Percentiles rank a stretch among this genome's conserved stretches.
Evolutionary conservation across 1,140 invertebrate genomes (phyloP).

Genomic region (Propsilocerus akamusi): DNA sequence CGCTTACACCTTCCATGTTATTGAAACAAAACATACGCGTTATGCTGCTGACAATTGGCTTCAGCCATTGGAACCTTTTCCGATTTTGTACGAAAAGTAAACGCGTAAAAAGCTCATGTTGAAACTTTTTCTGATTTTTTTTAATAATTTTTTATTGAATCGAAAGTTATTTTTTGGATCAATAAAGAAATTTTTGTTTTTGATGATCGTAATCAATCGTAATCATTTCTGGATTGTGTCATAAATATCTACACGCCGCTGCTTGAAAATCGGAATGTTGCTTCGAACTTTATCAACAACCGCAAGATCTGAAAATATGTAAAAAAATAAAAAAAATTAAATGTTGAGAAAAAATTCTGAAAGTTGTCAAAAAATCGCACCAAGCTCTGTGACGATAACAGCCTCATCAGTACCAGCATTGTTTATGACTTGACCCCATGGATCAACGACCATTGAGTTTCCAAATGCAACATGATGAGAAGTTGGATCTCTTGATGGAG

Average conservation of each 20-base stretch:
- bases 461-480: slow-evolving; percentile 77
- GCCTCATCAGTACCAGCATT: slow-evolving; percentile 50
- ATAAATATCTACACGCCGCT: slow-evolving; percentile 67
- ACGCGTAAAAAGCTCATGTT: slow-evolving; percentile 10
- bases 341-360: too few species aligned
- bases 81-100: slow-evolving; percentile 32
- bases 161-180: background rate
- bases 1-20: slow-evolving; percentile 90
- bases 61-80: slow-evolving; percentile 42
- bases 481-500: slow-evolving; percentile 52
- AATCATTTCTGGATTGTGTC: slow-evolving; percentile 28
- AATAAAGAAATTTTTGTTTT: too few species aligned
- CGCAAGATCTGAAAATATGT: slow-evolving; percentile 56
- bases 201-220: too few species aligned
- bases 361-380: too few species aligned
- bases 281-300: slow-evolving; percentile 52
- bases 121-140: background rate
- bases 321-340: too few species aligned
- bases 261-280: slow-evolving; percentile 60
- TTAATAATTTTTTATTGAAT: background rate
- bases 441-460: slow-evolving; percentile 66
- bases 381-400: too few species aligned
- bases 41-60: slow-evolving; percentile 80
- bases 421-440: slow-evolving; percentile 66
- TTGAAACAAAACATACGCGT: slow-evolving; percentile 54